Conservation (phyloP, 2,113 vertebrate genomes). For the Chionomys nivalis region DNA sequence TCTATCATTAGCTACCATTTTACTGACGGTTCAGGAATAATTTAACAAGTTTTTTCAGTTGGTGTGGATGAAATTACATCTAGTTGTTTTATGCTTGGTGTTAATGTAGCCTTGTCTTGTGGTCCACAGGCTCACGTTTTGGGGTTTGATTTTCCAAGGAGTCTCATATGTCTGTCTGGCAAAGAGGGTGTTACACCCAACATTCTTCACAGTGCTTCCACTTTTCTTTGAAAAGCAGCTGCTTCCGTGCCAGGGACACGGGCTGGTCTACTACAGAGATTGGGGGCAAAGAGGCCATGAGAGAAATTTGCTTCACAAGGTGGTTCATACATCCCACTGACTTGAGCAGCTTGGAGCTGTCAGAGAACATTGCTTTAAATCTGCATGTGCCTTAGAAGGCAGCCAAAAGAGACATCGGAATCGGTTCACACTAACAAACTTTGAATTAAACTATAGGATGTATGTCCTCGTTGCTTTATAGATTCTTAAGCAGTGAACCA, state of each 20-base stretch:
- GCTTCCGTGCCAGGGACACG: conserved; percentile 24
- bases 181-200: background rate
- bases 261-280: conserved; percentile 29
- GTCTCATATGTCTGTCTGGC: background rate
- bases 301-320: conserved; percentile 49
- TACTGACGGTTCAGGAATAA: background rate
- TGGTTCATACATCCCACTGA: conserved; percentile 36
- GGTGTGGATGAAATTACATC: background rate
- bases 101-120: background rate
- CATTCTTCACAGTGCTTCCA: background rate
- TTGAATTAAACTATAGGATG: background rate
- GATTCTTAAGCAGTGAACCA: background rate
- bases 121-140: background rate
- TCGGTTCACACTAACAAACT: background rate
- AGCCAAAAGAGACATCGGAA: conserved; percentile 54
- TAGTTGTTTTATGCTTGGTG: background rate
- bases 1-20: conserved; percentile 12
- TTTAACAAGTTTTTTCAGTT: background rate
- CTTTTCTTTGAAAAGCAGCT: background rate
- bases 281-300: conserved; percentile 39
- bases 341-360: conserved; percentile 60
- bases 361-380: conserved; percentile 49
- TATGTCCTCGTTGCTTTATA: background rate
- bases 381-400: conserved; percentile 43
- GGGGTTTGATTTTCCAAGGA: conserved; percentile 29